A percentile compares a stretch with the other conserved stretches of the same genome.
phyloP scores from a whole-genome alignment of 1,140 invertebrate genomes.

The Leucophenga varia region DNA sequence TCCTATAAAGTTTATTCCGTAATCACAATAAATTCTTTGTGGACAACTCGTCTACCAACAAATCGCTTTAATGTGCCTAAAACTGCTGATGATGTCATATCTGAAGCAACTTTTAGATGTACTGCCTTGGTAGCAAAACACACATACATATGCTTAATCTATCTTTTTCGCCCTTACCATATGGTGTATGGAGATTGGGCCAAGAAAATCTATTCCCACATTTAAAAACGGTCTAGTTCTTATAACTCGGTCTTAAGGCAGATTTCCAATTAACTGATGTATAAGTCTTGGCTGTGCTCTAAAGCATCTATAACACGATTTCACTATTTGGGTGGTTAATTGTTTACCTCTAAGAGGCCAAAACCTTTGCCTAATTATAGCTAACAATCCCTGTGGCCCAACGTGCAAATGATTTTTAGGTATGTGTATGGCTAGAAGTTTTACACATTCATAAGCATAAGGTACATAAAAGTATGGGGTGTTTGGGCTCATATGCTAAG shows the following conservation, averaged over 20 bases:
- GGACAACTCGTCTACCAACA: slow-evolving; percentile 16
- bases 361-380: slow-evolving; percentile 9
- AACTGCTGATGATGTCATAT: slow-evolving; percentile 27
- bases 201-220: slow-evolving; percentile 21
- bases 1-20: slow-evolving; percentile 47
- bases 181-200: slow-evolving; percentile 17
- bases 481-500: background rate
- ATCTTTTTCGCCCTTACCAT: slow-evolving; percentile 6
- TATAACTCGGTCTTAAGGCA: slow-evolving; percentile 2
- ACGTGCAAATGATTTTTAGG: slow-evolving; percentile 30
- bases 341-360: slow-evolving; percentile 4
- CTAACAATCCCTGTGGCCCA: slow-evolving; percentile 21
- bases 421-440: slow-evolving; percentile 4
- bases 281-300: slow-evolving; percentile 3
- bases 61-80: slow-evolving; percentile 25
- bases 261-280: background rate
- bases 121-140: slow-evolving; percentile 31
- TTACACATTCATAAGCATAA: background rate
- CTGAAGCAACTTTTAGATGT: slow-evolving; percentile 32
- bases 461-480: no score
- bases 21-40: slow-evolving; percentile 33
- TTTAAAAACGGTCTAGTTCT: slow-evolving; percentile 13
- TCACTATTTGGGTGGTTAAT: background rate
- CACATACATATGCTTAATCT: slow-evolving; percentile 8
- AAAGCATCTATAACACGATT: slow-evolving; percentile 5